Evolutionary conservation across 2,888 invertebrate species (phyloP).

Genomic region (Nasonia oneida): DNA sequence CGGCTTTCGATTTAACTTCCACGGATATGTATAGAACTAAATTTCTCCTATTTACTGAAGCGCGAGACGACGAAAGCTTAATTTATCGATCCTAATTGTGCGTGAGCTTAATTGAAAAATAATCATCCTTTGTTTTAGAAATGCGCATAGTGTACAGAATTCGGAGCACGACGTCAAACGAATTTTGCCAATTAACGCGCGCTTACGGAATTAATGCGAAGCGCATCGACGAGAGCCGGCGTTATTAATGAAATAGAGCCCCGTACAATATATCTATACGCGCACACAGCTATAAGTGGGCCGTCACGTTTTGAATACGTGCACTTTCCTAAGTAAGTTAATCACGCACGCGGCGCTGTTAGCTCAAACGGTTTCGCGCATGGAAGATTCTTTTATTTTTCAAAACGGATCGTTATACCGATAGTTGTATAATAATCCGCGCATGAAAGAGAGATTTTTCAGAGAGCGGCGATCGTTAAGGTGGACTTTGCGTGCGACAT

Average conservation of each 20-base stretch:
- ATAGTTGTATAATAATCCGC: slow-evolving; percentile 16
- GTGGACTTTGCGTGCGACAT: slow-evolving; percentile 24
- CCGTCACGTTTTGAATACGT: slow-evolving; percentile 39
- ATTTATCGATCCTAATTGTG: too few relatives aligned
- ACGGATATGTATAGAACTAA: too few relatives aligned
- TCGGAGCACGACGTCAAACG: too few relatives aligned
- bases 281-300: neutral
- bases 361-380: neutral
- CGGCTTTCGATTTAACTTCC: too few relatives aligned
- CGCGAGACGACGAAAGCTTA: too few relatives aligned
- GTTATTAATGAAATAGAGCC: neutral
- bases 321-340: slow-evolving; percentile 37
- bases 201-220: neutral
- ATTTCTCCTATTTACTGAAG: too few relatives aligned
- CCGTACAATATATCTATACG: neutral
- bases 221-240: neutral
- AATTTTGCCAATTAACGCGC: too few relatives aligned
- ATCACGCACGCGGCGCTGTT: neutral
- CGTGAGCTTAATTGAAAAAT: too few relatives aligned
- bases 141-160: too few relatives aligned
- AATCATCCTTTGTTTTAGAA: too few relatives aligned
- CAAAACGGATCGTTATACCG: neutral
- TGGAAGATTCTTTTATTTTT: neutral
- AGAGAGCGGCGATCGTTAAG: slow-evolving; percentile 15
- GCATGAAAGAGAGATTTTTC: neutral